Evolutionary conservation across 2,888 invertebrate species (phyloP), one percentile per base, ranked within the genome.

Genomic region (Danaus chrysippus): DNA sequence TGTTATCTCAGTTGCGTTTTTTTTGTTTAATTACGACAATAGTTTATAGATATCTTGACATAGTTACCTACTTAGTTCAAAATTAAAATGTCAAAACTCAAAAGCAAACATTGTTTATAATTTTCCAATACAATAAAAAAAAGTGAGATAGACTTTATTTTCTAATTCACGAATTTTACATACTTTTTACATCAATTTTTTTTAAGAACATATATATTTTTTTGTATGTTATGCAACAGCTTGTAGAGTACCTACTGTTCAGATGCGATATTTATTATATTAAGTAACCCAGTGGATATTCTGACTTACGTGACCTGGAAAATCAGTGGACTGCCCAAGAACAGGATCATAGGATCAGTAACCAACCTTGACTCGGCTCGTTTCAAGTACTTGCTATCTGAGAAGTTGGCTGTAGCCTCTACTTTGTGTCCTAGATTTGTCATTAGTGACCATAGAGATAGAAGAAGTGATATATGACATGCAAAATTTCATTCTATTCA

Each of bases 241-340:
- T 97, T 43, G 92, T 96, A 8, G 92, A 95, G 78, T 92, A 97
- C n/a, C n/a, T n/a, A n/a, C 88, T 97, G 97, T 67, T 98, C 98
- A 0, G 93, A 98, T 72, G 94, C 97, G 11, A 94, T 97, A 61
- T 85, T 98, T 41, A 76, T 98, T 66, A 94, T 98, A 75, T 97
- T 98, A 8, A 96, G 96, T 71, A 98, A 98, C 84, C 98, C 98
- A 0, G 97, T 97, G 41, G 98, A 98, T 80, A 95, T 98, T 66
- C 90, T 98, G 76, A 97, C 98, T 0, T 97, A 96, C 81, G 96
- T 98, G 11, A 95, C 98, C n/a, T 98, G 98, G 98, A 97, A 96
- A 86, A 81, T 98, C 61, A 97, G 97, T 69, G 97, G 97, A 9
- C 90, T 98, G 70, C 97, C 98, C 10, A 94, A 94, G 81, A 93